phyloP scores from a whole-genome alignment of 2,113 vertebrate species.

The Phyllostomus hastatus region DNA sequence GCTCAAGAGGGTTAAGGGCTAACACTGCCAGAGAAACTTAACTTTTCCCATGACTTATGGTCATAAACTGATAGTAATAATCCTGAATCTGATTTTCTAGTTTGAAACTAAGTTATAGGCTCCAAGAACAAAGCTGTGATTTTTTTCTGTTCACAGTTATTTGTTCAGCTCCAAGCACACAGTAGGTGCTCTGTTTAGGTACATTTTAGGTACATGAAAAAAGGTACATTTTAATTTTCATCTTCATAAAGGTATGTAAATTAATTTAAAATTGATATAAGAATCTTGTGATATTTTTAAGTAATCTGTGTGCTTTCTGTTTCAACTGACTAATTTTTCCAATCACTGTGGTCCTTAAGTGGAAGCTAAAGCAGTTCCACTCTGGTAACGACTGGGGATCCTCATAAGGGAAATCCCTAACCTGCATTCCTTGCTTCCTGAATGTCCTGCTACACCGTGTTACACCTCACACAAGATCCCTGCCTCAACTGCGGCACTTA shows the following conservation, averaged over 20 bases:
- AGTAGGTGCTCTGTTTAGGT: background rate
- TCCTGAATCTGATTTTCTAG: background rate
- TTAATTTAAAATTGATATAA: background rate
- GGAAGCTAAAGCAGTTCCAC: background rate
- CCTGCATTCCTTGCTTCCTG: background rate
- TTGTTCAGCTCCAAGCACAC: background rate
- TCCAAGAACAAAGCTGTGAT: background rate
- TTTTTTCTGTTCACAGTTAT: background rate
- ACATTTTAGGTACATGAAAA: background rate
- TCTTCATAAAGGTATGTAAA: background rate
- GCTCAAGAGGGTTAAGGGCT: background rate
- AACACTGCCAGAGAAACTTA: background rate
- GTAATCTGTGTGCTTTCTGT: background rate
- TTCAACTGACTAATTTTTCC: background rate
- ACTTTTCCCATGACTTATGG: background rate
- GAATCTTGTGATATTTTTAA: background rate
- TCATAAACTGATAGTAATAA: background rate
- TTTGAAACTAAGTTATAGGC: background rate
- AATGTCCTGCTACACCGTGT: background rate
- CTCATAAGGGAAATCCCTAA: background rate
- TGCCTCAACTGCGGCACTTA: background rate
- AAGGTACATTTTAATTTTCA: background rate
- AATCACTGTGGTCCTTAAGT: background rate
- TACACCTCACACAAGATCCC: conserved; percentile 26
- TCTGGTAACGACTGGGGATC: background rate